phyloP scores from a whole-genome alignment of 2,888 invertebrate species.

The Sminthurinus aureus region DNA sequence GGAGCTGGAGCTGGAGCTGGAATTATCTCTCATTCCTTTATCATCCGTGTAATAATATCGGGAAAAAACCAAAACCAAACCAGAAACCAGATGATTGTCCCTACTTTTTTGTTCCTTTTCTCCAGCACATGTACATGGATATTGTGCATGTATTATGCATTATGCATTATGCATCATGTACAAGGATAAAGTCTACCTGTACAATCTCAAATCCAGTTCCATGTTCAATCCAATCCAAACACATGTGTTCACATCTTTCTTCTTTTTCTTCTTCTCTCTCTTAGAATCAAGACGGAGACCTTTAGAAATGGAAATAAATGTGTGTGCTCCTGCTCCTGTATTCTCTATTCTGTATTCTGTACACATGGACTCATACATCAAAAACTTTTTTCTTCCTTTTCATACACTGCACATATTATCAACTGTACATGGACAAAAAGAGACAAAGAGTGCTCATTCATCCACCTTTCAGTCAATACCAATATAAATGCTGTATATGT shows the following conservation, averaged over 20 bases:
- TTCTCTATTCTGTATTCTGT: neutral
- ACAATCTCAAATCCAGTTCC: neutral
- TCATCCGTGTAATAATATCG: conserved; percentile 28
- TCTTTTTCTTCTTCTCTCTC: neutral
- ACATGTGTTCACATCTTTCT: too few relatives aligned
- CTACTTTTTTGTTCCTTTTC: neutral
- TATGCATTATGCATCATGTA: too few relatives aligned
- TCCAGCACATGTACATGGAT: too few relatives aligned
- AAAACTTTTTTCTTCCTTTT: neutral
- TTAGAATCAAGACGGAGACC: neutral
- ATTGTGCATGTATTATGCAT: too few relatives aligned
- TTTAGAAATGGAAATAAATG: neutral
- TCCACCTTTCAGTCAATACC: neutral
- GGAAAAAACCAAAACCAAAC: too few relatives aligned
- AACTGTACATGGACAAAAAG: neutral
- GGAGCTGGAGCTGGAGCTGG: neutral
- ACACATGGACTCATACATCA: neutral
- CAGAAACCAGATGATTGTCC: conserved; percentile 16
- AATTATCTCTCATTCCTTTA: conserved; percentile 10
- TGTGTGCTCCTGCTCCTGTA: neutral
- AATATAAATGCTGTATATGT: neutral
- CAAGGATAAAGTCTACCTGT: neutral
- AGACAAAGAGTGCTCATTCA: neutral
- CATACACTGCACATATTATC: neutral
- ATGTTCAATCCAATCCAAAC: too few relatives aligned